phyloP scores from a whole-genome alignment of 2,888 invertebrate genomes.

The Aricia artaxerxes region DNA sequence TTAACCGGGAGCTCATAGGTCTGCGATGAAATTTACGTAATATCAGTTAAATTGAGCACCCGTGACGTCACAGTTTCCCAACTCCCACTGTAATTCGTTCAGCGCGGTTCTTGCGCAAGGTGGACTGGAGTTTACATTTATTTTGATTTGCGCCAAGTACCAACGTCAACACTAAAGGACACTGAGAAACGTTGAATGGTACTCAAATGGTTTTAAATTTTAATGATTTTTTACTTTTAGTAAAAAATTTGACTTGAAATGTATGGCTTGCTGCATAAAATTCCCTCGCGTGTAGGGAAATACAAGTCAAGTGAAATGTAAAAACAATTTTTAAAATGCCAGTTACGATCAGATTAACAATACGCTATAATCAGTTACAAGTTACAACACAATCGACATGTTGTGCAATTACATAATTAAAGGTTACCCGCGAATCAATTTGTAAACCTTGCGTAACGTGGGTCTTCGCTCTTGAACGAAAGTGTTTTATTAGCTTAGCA shows the following conservation, averaged over 20 bases:
- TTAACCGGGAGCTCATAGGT: slow-evolving; percentile 24
- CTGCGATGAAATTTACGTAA: slow-evolving; percentile 55
- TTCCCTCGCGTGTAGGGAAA: background rate
- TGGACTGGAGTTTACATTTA: slow-evolving; percentile 27
- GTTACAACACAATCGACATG: background rate
- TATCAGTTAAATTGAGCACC: slow-evolving; percentile 54
- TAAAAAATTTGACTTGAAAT: no score
- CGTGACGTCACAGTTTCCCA: slow-evolving; percentile 59
- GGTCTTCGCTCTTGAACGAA: slow-evolving; percentile 27
- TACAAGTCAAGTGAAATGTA: background rate
- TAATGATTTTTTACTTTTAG: background rate
- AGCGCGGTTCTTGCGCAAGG: slow-evolving; percentile 65
- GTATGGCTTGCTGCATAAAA: background rate
- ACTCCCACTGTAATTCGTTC: slow-evolving; percentile 60
- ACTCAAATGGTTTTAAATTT: background rate
- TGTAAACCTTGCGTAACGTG: slow-evolving; percentile 26
- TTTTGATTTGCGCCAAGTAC: background rate
- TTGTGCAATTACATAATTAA: slow-evolving; percentile 26
- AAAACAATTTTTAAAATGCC: background rate
- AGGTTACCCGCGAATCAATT: slow-evolving; percentile 23
- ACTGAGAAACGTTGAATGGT: background rate
- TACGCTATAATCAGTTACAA: slow-evolving; percentile 9
- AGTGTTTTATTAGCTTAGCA: slow-evolving; percentile 18
- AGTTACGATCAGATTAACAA: slow-evolving; percentile 13
- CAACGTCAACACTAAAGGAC: background rate